phyloP scores from a whole-genome alignment of 2,797 vertebrate species.

The Sphaeramia orbicularis region DNA sequence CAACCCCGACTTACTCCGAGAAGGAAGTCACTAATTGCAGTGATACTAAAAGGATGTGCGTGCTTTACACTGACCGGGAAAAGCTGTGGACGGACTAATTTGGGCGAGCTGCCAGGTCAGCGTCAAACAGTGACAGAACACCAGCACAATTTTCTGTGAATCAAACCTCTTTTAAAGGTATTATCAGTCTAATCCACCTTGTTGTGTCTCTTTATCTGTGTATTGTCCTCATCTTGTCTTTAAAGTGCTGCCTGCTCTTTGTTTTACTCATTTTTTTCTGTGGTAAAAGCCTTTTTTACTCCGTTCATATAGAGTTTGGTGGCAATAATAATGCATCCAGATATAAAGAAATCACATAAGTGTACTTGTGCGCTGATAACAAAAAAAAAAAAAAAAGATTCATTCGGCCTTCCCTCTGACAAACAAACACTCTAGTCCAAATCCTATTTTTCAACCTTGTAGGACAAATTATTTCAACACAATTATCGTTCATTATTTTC shows the following conservation, averaged over 20 bases:
- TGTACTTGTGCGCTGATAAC: slow-evolving; percentile 21
- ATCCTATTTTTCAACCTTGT: not conserved
- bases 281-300: slow-evolving; percentile 23
- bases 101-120: slow-evolving; percentile 10
- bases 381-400: slow-evolving; percentile 7
- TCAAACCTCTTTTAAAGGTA: slow-evolving; percentile 5
- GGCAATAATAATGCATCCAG: slow-evolving; percentile 23
- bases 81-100: slow-evolving; percentile 38
- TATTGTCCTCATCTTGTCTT: not conserved
- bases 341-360: slow-evolving; percentile 24
- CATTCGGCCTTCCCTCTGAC: slow-evolving; percentile 21
- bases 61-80: slow-evolving; percentile 14
- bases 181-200: slow-evolving; percentile 11
- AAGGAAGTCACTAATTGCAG: slow-evolving; percentile 30
- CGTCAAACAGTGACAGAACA: slow-evolving; percentile 4
- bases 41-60: slow-evolving; percentile 29
- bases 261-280: slow-evolving; percentile 3
- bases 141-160: slow-evolving; percentile 1
- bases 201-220: slow-evolving; percentile 16
- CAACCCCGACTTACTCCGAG: slow-evolving; percentile 37
- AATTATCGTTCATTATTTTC: slow-evolving; percentile 9
- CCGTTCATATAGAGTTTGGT: slow-evolving; percentile 15
- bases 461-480: slow-evolving; percentile 4
- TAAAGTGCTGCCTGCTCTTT: slow-evolving; percentile 20
- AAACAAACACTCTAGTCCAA: slow-evolving; percentile 15